Base-by-base conservation (phyloP, 2,888 invertebrate species). In the Spatulosminthurus flaviceps region DNA sequence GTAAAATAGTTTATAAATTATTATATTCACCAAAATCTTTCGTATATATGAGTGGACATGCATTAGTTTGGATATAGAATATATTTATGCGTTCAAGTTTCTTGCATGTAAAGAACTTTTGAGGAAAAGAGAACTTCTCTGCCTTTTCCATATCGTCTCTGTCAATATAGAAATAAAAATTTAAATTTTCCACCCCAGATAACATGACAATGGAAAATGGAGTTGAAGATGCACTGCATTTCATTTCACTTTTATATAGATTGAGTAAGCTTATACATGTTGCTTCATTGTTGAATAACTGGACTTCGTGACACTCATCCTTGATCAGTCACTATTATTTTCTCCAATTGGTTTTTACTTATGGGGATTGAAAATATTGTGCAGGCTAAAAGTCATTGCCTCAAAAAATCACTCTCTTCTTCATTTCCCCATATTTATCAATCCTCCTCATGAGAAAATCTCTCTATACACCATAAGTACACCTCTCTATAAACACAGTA, bases 191-290 rank as follows among this genome's bases (percentile, higher is more conserved):
- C 64, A 64, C 64, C 64, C 24, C 22, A 64, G n/a, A 64, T 24
- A 24, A 21, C n/a, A 16, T 64, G 21, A 13, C 24, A 24, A 64
- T 34, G 34, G 34, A 34, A 34, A 34, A 34, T 9, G n/a, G n/a
- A 51, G n/a, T 13, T 51, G 16, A 51, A 51, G 51, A 51, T 51
- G 51, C n/a, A 34, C 34, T n/a, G n/a, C 51, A 51, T 67, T 67
- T 67, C 67, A 64, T 67, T 67, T 67, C 67, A 67, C 29, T 67
- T 28, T 67, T 67, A 67, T 66, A n/a, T 66, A 66, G 24, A 66
- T 24, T 67, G 67, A 26, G 19, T 67, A 26, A 28, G n/a, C 4
- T 13, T 28, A 29, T 26, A 26, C n/a, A 28, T 28, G 67, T 51
- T 19, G 51, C 4, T 51, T 51, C n/a, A 13, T 19, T 51, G 51